phyloP scores from a whole-genome alignment of 2,113 vertebrate genomes.

The Anarhynchus alexandrinus region DNA sequence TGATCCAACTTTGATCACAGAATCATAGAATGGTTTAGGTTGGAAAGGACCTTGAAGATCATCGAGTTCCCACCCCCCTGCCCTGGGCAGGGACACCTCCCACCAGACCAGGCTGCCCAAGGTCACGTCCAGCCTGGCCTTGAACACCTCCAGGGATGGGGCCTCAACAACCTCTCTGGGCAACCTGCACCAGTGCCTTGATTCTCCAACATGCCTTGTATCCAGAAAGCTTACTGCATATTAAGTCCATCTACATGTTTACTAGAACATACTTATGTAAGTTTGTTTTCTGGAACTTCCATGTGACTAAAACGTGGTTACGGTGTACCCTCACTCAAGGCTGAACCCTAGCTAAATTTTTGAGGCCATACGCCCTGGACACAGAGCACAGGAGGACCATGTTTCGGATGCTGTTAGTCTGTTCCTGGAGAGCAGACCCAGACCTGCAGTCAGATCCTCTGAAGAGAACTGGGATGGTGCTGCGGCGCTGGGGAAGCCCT shows the following conservation, averaged over 20 bases:
- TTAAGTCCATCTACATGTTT: not conserved
- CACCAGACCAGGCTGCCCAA: too few relatives aligned
- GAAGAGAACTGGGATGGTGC: not conserved
- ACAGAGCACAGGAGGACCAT: accelerated
- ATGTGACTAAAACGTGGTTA: not conserved
- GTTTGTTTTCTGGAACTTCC: not conserved
- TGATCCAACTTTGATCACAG: not conserved
- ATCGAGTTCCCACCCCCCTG: too few relatives aligned
- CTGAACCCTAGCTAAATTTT: not conserved
- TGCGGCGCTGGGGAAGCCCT: not conserved
- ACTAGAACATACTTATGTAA: accelerated
- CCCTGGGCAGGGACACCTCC: too few relatives aligned
- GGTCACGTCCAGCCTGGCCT: too few relatives aligned
- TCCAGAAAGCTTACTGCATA: not conserved
- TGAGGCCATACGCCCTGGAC: accelerated
- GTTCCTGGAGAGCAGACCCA: not conserved
- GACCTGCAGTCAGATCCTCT: not conserved
- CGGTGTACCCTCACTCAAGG: accelerated
- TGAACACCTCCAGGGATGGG: too few relatives aligned
- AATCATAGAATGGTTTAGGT: too few relatives aligned
- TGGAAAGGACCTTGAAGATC: too few relatives aligned
- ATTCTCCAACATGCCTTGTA: not conserved
- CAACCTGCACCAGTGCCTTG: too few relatives aligned
- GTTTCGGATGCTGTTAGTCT: not conserved
- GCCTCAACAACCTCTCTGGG: too few relatives aligned